These are phyloP conservation scores for Paramormyrops hopkinsi DNA, from an alignment of 2,797 vertebrate genomes.

Conservation along the genomic window DNA sequence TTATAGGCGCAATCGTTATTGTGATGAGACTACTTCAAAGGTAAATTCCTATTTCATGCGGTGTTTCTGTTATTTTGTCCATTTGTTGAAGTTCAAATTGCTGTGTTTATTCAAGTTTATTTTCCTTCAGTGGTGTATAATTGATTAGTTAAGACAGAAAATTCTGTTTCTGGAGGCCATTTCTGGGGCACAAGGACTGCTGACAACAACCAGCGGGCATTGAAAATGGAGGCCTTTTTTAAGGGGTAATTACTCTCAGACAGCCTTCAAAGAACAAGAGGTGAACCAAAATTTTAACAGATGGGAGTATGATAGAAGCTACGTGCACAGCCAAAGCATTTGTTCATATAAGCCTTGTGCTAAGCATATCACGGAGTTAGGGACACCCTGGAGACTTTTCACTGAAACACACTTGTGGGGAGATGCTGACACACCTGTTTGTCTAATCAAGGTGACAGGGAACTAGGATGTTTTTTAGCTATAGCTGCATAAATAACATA, in stretches of 20 bases:
- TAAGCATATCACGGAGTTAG: slow-evolving; percentile 60
- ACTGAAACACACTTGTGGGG: neutral
- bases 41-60: neutral
- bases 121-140: neutral
- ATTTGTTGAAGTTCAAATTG: neutral
- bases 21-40: neutral
- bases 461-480: neutral
- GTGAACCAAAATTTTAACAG: neutral
- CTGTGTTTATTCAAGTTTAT: neutral
- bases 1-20: neutral
- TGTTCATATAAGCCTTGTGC: slow-evolving; percentile 55
- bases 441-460: neutral
- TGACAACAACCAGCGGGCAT: neutral
- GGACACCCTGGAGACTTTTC: neutral
- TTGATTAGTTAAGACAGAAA: neutral
- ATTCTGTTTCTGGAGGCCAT: neutral
- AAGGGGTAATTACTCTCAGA: slow-evolving; percentile 10
- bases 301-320: slow-evolving; percentile 49
- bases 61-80: neutral
- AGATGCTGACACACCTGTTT: neutral
- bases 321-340: slow-evolving; percentile 53
- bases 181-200: neutral
- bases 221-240: neutral
- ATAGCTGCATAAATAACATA: neutral
- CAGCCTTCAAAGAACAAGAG: neutral